A percentile compares a stretch with the other conserved stretches of the same genome.
phyloP scores from a whole-genome alignment of 2,888 invertebrate species.

The Brachyopa scutellaris region DNA sequence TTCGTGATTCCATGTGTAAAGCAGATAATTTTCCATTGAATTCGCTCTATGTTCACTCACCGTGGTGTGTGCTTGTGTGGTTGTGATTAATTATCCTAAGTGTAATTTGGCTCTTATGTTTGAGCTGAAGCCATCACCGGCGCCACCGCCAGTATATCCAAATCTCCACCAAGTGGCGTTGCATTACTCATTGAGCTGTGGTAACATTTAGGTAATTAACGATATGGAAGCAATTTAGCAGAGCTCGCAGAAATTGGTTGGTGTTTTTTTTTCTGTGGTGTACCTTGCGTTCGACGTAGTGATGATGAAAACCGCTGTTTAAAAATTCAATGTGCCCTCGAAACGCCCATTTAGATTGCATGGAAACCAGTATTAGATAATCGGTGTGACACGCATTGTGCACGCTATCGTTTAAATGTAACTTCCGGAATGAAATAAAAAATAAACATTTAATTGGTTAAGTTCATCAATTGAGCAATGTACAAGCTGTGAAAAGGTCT shows the following conservation, averaged over 20 bases:
- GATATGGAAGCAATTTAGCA: constrained; percentile 15
- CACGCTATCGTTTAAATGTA: too few species aligned
- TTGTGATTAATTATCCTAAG: constrained; percentile 47
- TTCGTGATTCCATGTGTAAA: constrained; percentile 64
- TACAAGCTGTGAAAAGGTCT: too few species aligned
- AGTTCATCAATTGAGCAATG: too few species aligned
- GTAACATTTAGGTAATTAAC: constrained; percentile 19
- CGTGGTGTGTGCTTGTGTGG: constrained; percentile 5
- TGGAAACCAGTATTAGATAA: too few species aligned
- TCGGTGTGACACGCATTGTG: too few species aligned
- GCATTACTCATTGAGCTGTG: constrained; percentile 15
- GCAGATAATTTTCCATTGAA: constrained; percentile 68
- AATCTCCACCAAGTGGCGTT: neutral
- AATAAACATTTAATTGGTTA: too few species aligned
- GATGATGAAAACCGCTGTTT: too few species aligned
- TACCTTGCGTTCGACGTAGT: too few species aligned
- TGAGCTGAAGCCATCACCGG: neutral
- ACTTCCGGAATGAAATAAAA: too few species aligned
- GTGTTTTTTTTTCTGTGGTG: too few species aligned
- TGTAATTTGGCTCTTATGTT: neutral
- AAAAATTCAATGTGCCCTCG: too few species aligned
- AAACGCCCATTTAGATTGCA: too few species aligned
- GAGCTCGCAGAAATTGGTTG: neutral
- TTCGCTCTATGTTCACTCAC: constrained; percentile 35
- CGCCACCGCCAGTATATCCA: neutral